Evolutionary conservation across 2,797 vertebrate species (phyloP).

Genomic region (Pseudochromis fuscus): DNA sequence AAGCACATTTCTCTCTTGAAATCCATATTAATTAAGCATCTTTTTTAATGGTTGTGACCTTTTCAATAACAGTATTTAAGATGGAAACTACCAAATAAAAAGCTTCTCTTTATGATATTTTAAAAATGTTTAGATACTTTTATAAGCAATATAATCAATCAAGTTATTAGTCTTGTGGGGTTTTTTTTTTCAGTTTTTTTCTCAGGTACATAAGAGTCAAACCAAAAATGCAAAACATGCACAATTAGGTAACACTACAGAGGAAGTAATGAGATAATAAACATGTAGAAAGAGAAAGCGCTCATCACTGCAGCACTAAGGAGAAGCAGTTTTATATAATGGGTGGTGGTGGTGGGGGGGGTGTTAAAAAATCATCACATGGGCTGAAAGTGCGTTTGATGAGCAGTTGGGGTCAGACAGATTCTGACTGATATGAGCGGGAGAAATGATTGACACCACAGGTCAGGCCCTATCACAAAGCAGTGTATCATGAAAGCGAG

Average conservation of each 20-base stretch:
- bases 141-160: too few relatives aligned
- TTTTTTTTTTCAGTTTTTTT: conserved; percentile 24
- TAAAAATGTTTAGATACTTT: too few relatives aligned
- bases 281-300: conserved; percentile 25
- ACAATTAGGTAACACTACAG: conserved; percentile 47
- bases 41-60: background rate
- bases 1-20: conserved; percentile 12
- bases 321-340: conserved; percentile 18
- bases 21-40: background rate
- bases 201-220: conserved; percentile 45
- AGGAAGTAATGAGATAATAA: conserved; percentile 47
- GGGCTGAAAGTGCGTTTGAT: conserved; percentile 44
- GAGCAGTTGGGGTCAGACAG: conserved; percentile 50
- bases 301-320: background rate
- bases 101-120: too few relatives aligned
- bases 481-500: conserved; percentile 57
- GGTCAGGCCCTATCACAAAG: conserved; percentile 62
- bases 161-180: too few relatives aligned
- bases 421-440: conserved; percentile 45
- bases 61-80: background rate
- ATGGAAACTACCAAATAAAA: too few relatives aligned
- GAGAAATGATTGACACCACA: conserved; percentile 66
- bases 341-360: background rate
- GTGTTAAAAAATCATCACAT: conserved; percentile 23
- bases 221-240: conserved; percentile 54